Evolutionary conservation across 2,888 invertebrate genomes (phyloP), one percentile per base, ranked within the genome.

Genomic region (Disparrhopalites patrizii): DNA sequence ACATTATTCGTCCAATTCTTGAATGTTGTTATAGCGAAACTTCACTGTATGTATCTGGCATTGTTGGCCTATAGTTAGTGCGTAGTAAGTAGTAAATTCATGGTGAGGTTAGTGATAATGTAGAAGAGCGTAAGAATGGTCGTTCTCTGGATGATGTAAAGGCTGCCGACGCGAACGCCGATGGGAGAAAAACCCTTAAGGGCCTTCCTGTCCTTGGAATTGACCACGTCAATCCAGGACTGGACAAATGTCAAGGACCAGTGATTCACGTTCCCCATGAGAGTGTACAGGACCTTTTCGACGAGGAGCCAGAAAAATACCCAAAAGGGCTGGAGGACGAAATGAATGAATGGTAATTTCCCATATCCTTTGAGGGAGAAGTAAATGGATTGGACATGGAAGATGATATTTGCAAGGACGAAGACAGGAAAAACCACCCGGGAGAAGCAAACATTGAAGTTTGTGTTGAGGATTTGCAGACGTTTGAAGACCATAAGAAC

Each of bases 221-320:
- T 30, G 27, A 57, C 38, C 2, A 57, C 57, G 3, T 13, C 40
- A 8, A 18, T 40, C 57, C 57, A 57, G 8, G 57, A 57, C 18
- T 27, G 23, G 7, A 57, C 57, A 57, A 40, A 57, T 8, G 1
- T 57, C 27, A 43, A n/a, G 8, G 57, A 57, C n/a, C 27, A 7
- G 28, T 57, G 38, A 23, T 57, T 57, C 1, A 57, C 27, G 1
- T 13, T 27, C 27, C 57, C 57, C 40, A 57, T n/a, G 4, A 40
- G 27, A 15, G 23, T 57, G 43, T 57, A 57, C 40, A 57, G 5
- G 7, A 28, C 28, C 1, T 2, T 2, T 27, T 57, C 47, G 23
- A 47, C 7, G 3, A 10, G 23, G 8, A 47, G 8, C 8, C 23
- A 47, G 25, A 47, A 23, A 7, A 47, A 7, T 8, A 25, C 47